Conservation (phyloP, 64 coral and sea anemone species). For the Actinia equina region DNA sequence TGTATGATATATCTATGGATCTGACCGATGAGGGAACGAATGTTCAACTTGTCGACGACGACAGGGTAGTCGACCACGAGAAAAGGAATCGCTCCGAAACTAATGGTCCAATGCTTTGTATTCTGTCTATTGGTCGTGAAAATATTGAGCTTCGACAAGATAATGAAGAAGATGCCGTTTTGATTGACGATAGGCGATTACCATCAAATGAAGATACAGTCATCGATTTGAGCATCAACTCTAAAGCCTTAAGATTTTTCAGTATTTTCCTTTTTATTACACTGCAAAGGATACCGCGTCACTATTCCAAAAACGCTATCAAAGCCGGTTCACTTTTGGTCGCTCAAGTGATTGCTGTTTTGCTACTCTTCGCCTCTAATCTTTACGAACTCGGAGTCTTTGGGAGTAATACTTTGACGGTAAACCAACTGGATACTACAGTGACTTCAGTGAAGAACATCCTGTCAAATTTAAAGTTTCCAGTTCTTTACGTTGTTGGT, state of each 20-base stretch:
- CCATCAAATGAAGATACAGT: slow-evolving; percentile 40
- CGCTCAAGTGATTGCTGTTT: background rate
- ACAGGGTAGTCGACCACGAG: background rate
- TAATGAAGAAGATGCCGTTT: slow-evolving; percentile 29
- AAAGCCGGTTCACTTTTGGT: background rate
- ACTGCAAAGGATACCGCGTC: slow-evolving; percentile 37
- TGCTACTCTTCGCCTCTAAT: background rate
- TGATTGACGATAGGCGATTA: slow-evolving; percentile 2
- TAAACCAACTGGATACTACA: slow-evolving; percentile 26
- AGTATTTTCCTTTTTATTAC: slow-evolving; percentile 21
- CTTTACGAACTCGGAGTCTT: slow-evolving; percentile 54
- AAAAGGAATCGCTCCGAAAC: background rate
- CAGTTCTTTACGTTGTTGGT: slow-evolving; percentile 49
- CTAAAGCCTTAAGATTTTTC: slow-evolving; percentile 10
- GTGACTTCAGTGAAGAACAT: slow-evolving; percentile 58
- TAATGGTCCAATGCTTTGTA: background rate
- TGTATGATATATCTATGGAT: background rate
- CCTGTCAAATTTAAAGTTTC: slow-evolving; percentile 36
- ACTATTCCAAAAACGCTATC: background rate
- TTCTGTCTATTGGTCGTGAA: background rate
- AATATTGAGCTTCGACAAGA: background rate
- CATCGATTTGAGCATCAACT: slow-evolving; percentile 41
- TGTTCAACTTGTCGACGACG: background rate
- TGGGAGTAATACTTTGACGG: slow-evolving; percentile 27
- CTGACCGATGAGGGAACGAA: background rate